Evolutionary conservation across 2,797 vertebrate species (phyloP), one percentile per base, ranked within the genome.

Genomic region (Muscicapa comitata): DNA sequence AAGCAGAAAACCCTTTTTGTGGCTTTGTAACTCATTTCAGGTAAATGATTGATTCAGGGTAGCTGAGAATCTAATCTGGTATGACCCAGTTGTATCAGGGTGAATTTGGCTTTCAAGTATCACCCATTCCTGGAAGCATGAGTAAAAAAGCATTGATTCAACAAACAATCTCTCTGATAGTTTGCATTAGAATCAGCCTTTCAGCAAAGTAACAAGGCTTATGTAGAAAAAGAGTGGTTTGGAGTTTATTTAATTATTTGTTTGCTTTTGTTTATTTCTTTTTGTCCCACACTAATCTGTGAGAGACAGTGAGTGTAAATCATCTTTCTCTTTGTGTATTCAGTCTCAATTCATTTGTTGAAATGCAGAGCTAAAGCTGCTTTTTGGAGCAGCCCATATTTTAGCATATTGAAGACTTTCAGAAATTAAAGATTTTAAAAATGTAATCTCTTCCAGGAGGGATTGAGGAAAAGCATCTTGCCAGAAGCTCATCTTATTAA

Each of bases 351-450:
- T 94, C 19, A 53, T 93, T 86, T 96, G 48, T 61, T 93, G 63
- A 90, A 94, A 74, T 90, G 70, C 79, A 54, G 33, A 91, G 35
- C 58, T 93, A 76, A 96, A 87, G 86, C 81, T 43, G 57, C 57
- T 88, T 96, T 97, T 96, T 79, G 55, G 88, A 91, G 70, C 73
- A 91, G n/a, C 35, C 50, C 25, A 17, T 83, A 80, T 83, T 85
- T 81, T 43, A 94, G 71, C 65, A 80, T 96, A 95, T 88, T 95
- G 79, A 89, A 95, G 50, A 86, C 94, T 96, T 97, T 93, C 51
- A 96, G 63, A 97, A 98, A 95, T 97, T 88, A 95, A 91, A 82
- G 43, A 73, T 92, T 94, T 96, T 96, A 50, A 95, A 86, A 95
- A 92, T 93, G 47, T 89, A 93, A 95, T 94, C 68, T 84, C 73